Base-by-base conservation (phyloP, 2,113 vertebrate species). In the Gambusia affinis region DNA sequence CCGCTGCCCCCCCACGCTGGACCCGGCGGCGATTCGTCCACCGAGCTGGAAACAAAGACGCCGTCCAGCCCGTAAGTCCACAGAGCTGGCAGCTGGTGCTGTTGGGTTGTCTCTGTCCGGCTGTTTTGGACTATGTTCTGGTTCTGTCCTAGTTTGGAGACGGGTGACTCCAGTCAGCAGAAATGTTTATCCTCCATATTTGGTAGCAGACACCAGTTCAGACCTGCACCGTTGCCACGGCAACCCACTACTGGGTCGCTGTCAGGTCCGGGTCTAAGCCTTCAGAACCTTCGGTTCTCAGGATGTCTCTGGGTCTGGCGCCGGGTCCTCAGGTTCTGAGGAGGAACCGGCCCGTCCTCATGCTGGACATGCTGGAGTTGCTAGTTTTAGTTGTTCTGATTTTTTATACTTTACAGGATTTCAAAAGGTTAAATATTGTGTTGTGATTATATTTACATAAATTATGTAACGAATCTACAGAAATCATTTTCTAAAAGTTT, bases 1-100 rank as follows among this genome's bases (percentile, higher is more conserved):
- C 88, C 92, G 0, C 28, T 86, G 37, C 83, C 70, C 6, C 67
- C 87, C 0, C 8, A 30, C 11, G 11, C 42, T 0, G 1, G 83
- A 3, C 8, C 80, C n/a, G 85, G 90, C 4, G 79, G 87, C 15
- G 64, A 69, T 14, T 3, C 24, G 24, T 29, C 67, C 12, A 0
- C 70, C 0, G 88, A 81, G 70, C 72, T 63, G 72, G 91, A 70
- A 4, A 2, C 17, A 0, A 85, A 74, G 67, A 19, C 28, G 1
- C 86, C 91, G 8, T 10, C 67, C 37, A 85, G 77, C 71, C 64
- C 86, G 94, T 94, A 73, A 94, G 94, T 75, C 27, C 33, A 31
- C 27, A 17, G 51, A 57, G 27, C 39, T 3, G 14, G 39, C 14
- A 42, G 12, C 17, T 6, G 44, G 15, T 47, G 44, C 14, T 22